Percentiles rank a stretch among this genome's conserved stretches.
phyloP scores from a whole-genome alignment of 2,113 vertebrate genomes.

The Colossoma macropomum region DNA sequence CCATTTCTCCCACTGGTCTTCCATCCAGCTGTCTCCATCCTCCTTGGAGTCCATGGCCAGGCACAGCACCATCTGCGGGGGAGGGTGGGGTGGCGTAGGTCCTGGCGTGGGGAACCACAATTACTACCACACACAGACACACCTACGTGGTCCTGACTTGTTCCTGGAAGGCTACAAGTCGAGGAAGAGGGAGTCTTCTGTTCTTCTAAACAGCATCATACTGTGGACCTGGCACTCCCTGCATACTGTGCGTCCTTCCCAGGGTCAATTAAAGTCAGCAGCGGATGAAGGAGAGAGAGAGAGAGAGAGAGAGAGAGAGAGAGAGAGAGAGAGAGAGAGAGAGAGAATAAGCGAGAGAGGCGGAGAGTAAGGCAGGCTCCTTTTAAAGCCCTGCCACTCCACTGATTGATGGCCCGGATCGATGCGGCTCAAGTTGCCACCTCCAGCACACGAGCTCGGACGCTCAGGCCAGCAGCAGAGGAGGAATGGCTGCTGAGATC shows the following conservation, averaged over 20 bases:
- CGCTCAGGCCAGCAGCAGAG: constrained; percentile 21
- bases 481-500: constrained; percentile 8
- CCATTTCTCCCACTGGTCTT: constrained; percentile 93
- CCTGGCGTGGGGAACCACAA: constrained; percentile 5
- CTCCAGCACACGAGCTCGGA: constrained; percentile 24
- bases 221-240: constrained; percentile 45
- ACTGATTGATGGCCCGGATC: constrained; percentile 58
- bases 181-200: constrained; percentile 5
- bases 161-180: constrained; percentile 28
- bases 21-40: constrained; percentile 87
- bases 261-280: constrained; percentile 48
- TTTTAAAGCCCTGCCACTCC: constrained; percentile 48
- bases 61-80: constrained; percentile 79
- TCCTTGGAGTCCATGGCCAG: constrained; percentile 86
- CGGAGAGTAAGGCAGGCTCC: constrained; percentile 31
- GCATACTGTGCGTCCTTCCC: constrained; percentile 40
- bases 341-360: constrained; percentile 33
- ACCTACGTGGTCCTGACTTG: constrained; percentile 5
- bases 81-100: constrained; percentile 30
- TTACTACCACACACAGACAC: constrained; percentile 13
- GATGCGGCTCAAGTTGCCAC: constrained; percentile 62
- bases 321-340: constrained; percentile 29
- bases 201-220: constrained; percentile 26
- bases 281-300: constrained; percentile 25
- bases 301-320: constrained; percentile 43